These are phyloP conservation scores for Hemiscyllium ocellatum DNA, from an alignment of 2,113 vertebrate genomes.

Conservation along the genomic window DNA sequence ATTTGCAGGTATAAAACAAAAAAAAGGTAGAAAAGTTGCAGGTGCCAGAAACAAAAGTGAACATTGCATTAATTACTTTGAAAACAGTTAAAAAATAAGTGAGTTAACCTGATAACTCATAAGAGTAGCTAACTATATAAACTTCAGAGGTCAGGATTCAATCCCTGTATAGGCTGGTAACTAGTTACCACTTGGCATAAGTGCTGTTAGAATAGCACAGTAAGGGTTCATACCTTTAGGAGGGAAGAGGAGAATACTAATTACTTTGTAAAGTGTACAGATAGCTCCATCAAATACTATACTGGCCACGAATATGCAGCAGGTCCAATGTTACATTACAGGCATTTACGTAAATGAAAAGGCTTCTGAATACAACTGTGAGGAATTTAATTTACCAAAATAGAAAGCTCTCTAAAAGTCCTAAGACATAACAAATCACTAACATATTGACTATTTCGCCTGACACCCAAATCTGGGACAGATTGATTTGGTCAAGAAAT, in stretches of 20 bases:
- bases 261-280: neutral
- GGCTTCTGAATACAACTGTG: neutral
- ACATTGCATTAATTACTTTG: neutral
- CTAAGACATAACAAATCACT: neutral
- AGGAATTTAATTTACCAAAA: constrained; percentile 20
- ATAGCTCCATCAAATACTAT: neutral
- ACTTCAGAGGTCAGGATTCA: neutral
- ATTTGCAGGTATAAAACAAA: neutral
- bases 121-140: neutral
- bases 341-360: constrained; percentile 20
- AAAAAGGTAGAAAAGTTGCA: neutral
- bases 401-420: neutral
- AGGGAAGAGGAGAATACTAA: neutral
- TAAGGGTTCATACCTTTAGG: neutral
- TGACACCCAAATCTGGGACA: neutral
- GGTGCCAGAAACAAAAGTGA: neutral
- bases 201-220: neutral
- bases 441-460: neutral
- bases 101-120: neutral
- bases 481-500: neutral
- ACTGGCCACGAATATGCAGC: neutral
- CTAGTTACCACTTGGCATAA: neutral
- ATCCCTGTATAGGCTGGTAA: neutral
- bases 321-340: neutral
- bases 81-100: neutral